Evolutionary conservation across 2,113 vertebrate species (phyloP).

Genomic region (Orthonyx spaldingii): DNA sequence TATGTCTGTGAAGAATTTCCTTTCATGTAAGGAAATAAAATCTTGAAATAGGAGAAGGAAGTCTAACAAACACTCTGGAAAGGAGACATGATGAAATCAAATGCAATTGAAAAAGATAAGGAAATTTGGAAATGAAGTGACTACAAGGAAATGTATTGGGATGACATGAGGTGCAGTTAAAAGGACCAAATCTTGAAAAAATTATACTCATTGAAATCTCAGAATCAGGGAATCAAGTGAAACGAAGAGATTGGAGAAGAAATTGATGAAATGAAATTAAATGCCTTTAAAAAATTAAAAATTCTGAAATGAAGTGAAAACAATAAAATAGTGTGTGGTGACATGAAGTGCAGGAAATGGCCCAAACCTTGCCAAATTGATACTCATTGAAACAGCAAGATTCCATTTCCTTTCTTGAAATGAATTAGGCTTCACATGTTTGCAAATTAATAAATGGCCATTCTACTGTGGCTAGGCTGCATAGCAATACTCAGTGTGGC

Average conservation of each 20-base stretch:
- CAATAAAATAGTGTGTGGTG: background rate
- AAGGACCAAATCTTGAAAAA: background rate
- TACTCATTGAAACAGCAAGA: background rate
- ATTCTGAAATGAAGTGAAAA: background rate
- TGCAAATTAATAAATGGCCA: background rate
- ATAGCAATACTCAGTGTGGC: background rate
- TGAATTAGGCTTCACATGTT: background rate
- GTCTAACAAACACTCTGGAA: background rate
- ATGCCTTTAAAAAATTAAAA: background rate
- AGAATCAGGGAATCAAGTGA: rapidly evolving
- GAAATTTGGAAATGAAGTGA: background rate
- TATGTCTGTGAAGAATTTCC: background rate
- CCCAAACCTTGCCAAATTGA: background rate
- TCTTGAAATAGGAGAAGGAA: background rate
- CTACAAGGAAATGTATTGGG: background rate
- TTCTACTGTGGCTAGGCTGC: background rate
- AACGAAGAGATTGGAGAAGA: background rate
- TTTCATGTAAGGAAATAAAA: background rate
- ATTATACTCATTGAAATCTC: background rate
- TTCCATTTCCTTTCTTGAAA: background rate
- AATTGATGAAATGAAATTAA: background rate
- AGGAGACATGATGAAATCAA: background rate
- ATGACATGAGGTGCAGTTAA: background rate
- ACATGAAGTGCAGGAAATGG: background rate
- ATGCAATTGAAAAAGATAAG: background rate